Evolutionary conservation across 2,888 invertebrate species (phyloP).

Genomic region (Cryptocheilus praepositus): DNA sequence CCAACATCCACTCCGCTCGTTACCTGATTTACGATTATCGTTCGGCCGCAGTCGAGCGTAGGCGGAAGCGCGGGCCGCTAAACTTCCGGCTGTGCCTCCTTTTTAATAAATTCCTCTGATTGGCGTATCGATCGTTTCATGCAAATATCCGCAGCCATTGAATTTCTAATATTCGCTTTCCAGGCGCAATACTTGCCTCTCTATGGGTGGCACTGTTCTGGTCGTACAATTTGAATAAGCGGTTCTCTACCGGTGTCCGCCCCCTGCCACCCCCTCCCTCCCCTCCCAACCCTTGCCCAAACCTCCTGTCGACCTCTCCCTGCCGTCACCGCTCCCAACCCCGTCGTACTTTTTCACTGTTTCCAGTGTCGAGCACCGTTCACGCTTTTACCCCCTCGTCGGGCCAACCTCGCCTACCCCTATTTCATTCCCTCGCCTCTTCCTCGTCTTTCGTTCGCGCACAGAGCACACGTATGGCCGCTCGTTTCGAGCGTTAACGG

Average conservation of each 20-base stretch:
- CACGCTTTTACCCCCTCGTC: conserved; percentile 7
- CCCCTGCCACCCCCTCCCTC: not conserved
- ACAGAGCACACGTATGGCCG: conserved; percentile 35
- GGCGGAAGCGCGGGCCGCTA: too few species aligned
- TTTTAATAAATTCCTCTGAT: conserved; percentile 39
- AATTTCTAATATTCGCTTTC: conserved; percentile 46
- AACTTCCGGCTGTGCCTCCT: conserved; percentile 8
- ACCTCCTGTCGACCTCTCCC: conserved; percentile 18
- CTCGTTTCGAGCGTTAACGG: conserved; percentile 61
- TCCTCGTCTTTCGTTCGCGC: conserved; percentile 7
- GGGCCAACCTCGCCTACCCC: conserved; percentile 18
- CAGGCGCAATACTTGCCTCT: conserved; percentile 29
- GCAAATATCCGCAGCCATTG: conserved; percentile 42
- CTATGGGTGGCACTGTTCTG: conserved; percentile 12
- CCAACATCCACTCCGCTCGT: too few species aligned
- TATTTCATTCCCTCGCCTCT: conserved; percentile 1
- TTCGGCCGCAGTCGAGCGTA: too few species aligned
- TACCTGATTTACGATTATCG: too few species aligned
- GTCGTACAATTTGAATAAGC: conserved; percentile 51
- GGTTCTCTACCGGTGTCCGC: conserved; percentile 31
- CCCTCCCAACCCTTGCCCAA: conserved; percentile 14
- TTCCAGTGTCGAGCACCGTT: not conserved
- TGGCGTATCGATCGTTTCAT: conserved; percentile 33
- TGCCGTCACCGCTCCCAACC: conserved; percentile 5
- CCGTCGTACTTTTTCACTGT: not conserved